Evolutionary conservation across 2,797 vertebrate genomes (phyloP), one percentile per base, ranked within the genome.

Genomic region (Tenualosa ilisha): DNA sequence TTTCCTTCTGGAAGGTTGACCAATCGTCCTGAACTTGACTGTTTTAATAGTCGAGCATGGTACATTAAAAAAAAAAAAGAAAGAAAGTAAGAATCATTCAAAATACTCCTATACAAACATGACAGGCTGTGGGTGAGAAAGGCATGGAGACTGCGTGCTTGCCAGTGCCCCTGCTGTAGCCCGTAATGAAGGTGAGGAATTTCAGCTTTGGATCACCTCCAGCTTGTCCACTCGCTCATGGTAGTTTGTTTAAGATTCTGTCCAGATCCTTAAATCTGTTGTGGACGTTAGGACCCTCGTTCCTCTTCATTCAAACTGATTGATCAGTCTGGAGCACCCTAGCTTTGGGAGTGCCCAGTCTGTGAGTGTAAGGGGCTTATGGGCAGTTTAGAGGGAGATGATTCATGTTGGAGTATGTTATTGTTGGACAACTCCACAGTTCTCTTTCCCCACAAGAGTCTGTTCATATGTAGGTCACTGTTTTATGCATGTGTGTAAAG

Each of bases 1-100:
- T 49, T 40, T 86, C 81, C 86, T 85, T 88, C 88, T 89, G 56
- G 53, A 75, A n/a, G 56, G 51, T 68, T 82, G 82, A 81, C 81
- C 68, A 86, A 85, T 85, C 50, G 50, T 40, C n/a, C 83, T 81
- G 84, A 82, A 84, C 72, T 53, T 40, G n/a, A 83, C 6, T 46
- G 53, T 86, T 86, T 84, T 72, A 17, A 37, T 37, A 37, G 65
- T 15, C 37, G 7, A 40, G 65, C 65, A 40, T 15, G 65, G 26
- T 13, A 12, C 11, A 20, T 61, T n/a, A n/a, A n/a, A 72, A 50
- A 13, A 82, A 85, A 81, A 51, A 9, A 12, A 12, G 50, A 51
- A 7, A n/a, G 85, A 72, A 50, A 15, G 75, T 82, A 82, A 40
- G 8, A 49, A 75, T 49, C 17, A 82, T 54, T 56, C 85, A 61